phyloP scores from a whole-genome alignment of 1,140 invertebrate species.

The Metaphire vulgaris region DNA sequence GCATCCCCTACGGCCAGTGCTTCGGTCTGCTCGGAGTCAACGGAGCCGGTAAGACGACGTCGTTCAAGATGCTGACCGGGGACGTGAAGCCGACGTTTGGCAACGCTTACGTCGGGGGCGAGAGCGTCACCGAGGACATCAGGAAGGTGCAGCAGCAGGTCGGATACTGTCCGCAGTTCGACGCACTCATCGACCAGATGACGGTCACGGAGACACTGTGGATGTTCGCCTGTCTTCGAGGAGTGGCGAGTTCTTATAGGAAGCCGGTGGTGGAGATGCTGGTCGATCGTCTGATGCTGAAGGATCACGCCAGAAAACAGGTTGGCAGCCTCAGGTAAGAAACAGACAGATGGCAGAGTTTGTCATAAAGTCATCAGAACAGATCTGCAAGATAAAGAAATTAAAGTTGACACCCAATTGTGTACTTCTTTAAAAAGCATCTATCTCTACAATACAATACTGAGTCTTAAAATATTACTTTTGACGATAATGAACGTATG shows the following conservation, averaged over 20 bases:
- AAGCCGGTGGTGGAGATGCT: constrained; percentile 45
- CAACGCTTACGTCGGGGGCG: constrained; percentile 33
- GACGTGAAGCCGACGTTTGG: constrained; percentile 36
- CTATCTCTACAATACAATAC: too few relatives aligned
- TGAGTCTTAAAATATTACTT: too few relatives aligned
- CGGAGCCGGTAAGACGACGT: constrained; percentile 53
- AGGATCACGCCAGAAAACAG: not conserved
- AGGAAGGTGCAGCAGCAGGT: constrained; percentile 38
- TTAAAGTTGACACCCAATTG: too few relatives aligned
- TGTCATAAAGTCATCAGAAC: not conserved
- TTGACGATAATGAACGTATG: too few relatives aligned
- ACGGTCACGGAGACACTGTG: constrained; percentile 56
- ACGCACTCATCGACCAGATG: constrained; percentile 47
- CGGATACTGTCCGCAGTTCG: constrained; percentile 52
- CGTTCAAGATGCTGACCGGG: constrained; percentile 50
- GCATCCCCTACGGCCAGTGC: constrained; percentile 36
- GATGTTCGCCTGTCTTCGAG: constrained; percentile 44
- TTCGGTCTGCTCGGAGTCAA: constrained; percentile 50
- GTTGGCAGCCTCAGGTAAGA: constrained; percentile 5
- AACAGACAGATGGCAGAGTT: not conserved
- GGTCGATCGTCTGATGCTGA: not conserved
- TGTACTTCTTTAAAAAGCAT: too few relatives aligned
- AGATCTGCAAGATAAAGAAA: not conserved
- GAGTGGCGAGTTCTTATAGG: constrained; percentile 34
- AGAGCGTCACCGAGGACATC: constrained; percentile 17